Evolutionary conservation across 2,797 vertebrate genomes (phyloP).

Genomic region (Xenentodon cancila): DNA sequence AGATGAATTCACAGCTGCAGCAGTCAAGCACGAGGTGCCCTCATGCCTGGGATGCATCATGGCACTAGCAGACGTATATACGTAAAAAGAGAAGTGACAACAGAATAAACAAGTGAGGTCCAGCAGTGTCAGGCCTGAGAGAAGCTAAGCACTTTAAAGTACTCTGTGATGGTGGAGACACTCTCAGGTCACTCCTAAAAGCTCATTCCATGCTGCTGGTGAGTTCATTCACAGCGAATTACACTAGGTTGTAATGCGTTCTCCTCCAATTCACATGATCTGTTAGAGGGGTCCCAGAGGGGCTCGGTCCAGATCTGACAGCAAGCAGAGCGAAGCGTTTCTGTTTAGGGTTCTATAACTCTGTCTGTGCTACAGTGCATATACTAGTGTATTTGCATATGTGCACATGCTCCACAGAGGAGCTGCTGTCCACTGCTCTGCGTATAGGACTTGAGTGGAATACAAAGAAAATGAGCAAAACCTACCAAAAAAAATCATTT

Average conservation of each 20-base stretch:
- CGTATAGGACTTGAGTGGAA: conserved; percentile 3
- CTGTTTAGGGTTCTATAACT: conserved; percentile 66
- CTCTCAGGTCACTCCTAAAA: conserved; percentile 34
- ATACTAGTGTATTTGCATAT: conserved; percentile 17
- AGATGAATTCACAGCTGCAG: conserved; percentile 61
- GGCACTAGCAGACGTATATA: conserved; percentile 5
- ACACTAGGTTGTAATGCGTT: conserved; percentile 37
- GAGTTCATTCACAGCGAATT: conserved; percentile 51
- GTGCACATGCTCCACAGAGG: conserved; percentile 28
- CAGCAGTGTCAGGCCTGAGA: background rate
- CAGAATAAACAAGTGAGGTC: conserved; percentile 12
- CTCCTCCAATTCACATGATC: conserved; percentile 55
- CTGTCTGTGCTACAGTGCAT: conserved; percentile 36
- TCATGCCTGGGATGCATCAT: conserved; percentile 41
- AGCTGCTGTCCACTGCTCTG: conserved; percentile 23
- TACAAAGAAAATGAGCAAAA: background rate
- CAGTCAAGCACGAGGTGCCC: conserved; percentile 45
- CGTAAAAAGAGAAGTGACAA: conserved; percentile 4
- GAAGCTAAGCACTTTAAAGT: background rate
- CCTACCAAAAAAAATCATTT: conserved; percentile 10
- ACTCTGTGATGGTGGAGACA: background rate
- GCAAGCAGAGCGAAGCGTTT: conserved; percentile 48
- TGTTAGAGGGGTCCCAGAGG: conserved; percentile 65
- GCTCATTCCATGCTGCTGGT: conserved; percentile 33
- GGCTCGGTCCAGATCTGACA: conserved; percentile 67